These are phyloP conservation scores for Gracilinanus agilis DNA, from an alignment of 2,113 vertebrate species.

Conservation along the genomic window DNA sequence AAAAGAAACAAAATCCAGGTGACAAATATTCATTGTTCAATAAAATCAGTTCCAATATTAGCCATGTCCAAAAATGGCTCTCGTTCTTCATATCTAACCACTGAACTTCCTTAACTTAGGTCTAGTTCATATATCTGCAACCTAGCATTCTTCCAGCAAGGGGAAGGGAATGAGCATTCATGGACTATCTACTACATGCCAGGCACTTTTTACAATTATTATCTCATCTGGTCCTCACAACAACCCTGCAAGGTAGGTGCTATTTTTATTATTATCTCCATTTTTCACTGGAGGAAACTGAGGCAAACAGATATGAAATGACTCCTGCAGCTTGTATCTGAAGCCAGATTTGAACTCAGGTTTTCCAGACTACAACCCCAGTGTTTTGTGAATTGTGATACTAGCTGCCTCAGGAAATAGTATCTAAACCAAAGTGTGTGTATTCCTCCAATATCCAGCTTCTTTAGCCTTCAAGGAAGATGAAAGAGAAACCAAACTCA, in stretches of 20 bases:
- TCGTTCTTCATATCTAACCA: not conserved
- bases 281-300: not conserved
- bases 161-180: not conserved
- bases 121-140: not conserved
- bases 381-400: not conserved
- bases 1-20: not conserved
- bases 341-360: conserved; percentile 34
- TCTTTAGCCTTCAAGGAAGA: conserved; percentile 34
- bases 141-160: conserved; percentile 22
- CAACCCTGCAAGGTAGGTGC: not conserved
- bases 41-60: not conserved
- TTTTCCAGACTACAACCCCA: not conserved
- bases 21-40: not conserved
- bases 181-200: not conserved
- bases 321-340: not conserved
- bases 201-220: not conserved
- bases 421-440: not conserved
- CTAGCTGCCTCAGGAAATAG: not conserved
- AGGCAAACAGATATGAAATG: conserved; percentile 3
- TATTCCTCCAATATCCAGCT: not conserved
- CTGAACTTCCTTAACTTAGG: not conserved
- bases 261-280: not conserved
- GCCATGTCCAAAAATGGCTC: not conserved
- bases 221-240: not conserved
- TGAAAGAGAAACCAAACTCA: not conserved